Evolutionary conservation across 2,113 vertebrate genomes (phyloP).

Genomic region (Thryonomys swinderianus): DNA sequence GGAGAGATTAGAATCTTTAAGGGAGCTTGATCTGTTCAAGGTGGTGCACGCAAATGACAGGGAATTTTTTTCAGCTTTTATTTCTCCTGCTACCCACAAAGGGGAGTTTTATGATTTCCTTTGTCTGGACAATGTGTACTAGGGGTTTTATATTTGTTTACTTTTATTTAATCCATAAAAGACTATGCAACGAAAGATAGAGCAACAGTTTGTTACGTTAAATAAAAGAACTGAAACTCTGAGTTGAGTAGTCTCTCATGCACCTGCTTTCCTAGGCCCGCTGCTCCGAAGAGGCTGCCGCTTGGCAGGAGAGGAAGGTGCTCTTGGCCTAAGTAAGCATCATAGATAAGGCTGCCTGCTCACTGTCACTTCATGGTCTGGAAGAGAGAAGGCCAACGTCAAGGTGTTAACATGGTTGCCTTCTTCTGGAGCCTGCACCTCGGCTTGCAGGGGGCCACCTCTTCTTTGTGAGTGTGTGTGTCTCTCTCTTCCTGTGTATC

Average conservation of each 20-base stretch:
- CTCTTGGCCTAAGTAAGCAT: rapidly evolving
- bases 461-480: background rate
- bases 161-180: background rate
- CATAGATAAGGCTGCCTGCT: rapidly evolving
- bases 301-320: no score
- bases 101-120: background rate
- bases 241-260: background rate
- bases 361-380: background rate
- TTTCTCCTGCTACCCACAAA: background rate
- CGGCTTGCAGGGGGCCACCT: no score
- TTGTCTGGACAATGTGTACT: slow-evolving; percentile 17
- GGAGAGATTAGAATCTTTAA: background rate
- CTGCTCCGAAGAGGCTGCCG: no score
- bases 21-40: background rate
- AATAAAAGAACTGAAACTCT: background rate
- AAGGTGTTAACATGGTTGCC: rapidly evolving
- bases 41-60: background rate
- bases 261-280: background rate
- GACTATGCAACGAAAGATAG: background rate
- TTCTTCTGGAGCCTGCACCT: background rate
- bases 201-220: background rate
- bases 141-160: background rate
- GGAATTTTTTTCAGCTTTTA: background rate
- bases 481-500: no score
- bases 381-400: background rate